Base-by-base conservation (phyloP, 2,113 vertebrate genomes). In the Ahaetulla prasina region DNA sequence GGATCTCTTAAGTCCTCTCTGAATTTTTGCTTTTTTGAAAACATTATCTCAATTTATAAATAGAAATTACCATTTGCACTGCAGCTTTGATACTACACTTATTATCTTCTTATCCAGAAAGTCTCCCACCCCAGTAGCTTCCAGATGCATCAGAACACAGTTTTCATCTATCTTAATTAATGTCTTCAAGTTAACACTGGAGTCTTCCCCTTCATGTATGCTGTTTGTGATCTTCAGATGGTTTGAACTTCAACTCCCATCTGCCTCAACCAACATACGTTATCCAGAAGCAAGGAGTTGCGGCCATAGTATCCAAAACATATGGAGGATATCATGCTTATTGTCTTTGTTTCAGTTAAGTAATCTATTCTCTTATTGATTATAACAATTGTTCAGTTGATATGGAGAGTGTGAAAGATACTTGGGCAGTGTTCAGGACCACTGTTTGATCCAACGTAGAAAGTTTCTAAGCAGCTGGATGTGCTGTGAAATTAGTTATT, bases 1-100 rank as follows among this genome's bases (percentile, higher is more conserved):
- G 74, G 5, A 22, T 74, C 91, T 95, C 94, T 94, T 95, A 80
- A 95, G 94, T 92, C 0, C 87, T 53, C 4, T 93, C 95, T 8
- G 25, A 91, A 90, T 88, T 68, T 47, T 54, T 52, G 52, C 20
- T 91, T 50, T 92, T 93, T 88, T 92, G 95, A n/a, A 84, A 86
- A 39, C 12, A 93, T 94, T 16, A 12, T 8, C 68, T 3, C 52
- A 27, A 23, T 91, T 60, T 60, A 55, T 60, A 87, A 87, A 87
- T 49, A 6, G 45, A 8, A 14, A 22, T 55, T 49, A 7, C 43
- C 9, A n/a, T 49, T 35, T 87, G 86, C 9, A 35, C 14, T 84
- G 18, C 30, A 27, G 39, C 1, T 92, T 39, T 35, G 16, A 50
- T 39, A 16, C 12, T 68, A 8, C 23, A 25, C 22, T 63, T 12